These are phyloP conservation scores for Heteromurus nitidus DNA, from an alignment of 2,888 invertebrate genomes.

Conservation along the genomic window DNA sequence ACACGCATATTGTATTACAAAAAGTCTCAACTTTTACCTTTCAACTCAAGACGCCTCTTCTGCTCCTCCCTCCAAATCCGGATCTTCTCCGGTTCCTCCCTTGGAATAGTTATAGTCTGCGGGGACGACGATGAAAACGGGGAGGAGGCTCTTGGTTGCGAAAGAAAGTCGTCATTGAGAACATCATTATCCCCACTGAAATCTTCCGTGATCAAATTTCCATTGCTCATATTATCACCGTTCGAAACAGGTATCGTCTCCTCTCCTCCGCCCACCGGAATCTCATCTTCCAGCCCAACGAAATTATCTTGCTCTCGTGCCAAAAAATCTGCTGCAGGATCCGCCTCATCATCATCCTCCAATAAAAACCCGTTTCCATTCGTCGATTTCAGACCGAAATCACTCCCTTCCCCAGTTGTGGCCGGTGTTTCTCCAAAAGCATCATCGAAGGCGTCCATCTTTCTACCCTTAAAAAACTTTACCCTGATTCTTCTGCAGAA, in stretches of 20 bases:
- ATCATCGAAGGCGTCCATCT: constrained; percentile 56
- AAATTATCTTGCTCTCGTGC: constrained; percentile 96
- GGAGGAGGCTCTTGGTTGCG: not conserved
- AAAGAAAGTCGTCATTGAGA: constrained; percentile 17
- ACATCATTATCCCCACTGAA: not conserved
- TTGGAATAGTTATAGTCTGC: constrained; percentile 74
- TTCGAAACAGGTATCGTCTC: not conserved
- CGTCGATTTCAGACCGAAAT: not conserved
- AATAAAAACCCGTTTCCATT: constrained; percentile 39
- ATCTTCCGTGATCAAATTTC: constrained; percentile 20
- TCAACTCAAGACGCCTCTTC: constrained; percentile 88
- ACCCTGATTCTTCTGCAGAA: not conserved
- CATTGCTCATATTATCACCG: constrained; percentile 25
- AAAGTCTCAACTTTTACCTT: constrained; percentile 82
- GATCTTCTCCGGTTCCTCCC: constrained; percentile 96
- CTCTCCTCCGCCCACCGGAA: constrained; percentile 75
- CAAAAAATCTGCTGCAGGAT: constrained; percentile 97
- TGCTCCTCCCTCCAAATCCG: constrained; percentile 97
- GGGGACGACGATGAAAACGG: not conserved
- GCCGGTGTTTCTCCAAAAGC: constrained; percentile 32
- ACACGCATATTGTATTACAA: not conserved
- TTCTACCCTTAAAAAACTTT: not conserved
- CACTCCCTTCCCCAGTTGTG: constrained; percentile 8
- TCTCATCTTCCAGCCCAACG: constrained; percentile 90
- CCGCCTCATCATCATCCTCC: constrained; percentile 83